Percentiles rank a stretch among this genome's conserved stretches.
phyloP scores from a whole-genome alignment of 2,113 vertebrate species.

The Barbus barbus region DNA sequence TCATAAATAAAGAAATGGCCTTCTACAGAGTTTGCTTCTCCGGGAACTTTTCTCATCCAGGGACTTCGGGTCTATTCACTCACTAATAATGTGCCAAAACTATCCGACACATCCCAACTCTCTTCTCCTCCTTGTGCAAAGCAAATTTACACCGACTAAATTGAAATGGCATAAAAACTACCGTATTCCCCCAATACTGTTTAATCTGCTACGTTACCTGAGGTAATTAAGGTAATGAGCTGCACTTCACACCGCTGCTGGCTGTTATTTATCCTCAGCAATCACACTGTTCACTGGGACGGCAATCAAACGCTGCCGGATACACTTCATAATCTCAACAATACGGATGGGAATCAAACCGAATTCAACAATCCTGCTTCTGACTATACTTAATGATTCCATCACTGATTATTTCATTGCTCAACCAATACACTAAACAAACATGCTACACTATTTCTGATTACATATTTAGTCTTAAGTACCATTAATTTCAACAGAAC shows the following conservation, averaged over 20 bases:
- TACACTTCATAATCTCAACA: not conserved
- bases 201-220: constrained; percentile 60
- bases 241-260: not conserved
- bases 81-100: not conserved
- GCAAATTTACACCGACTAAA: too few species aligned
- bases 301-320: not conserved
- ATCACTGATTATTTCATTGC: constrained; percentile 6
- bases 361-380: not conserved
- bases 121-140: not conserved
- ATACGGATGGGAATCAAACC: not conserved
- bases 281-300: not conserved
- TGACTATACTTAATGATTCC: not conserved
- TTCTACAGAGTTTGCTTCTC: not conserved
- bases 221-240: constrained; percentile 20
- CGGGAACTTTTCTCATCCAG: constrained; percentile 4
- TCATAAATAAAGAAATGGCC: constrained; percentile 27
- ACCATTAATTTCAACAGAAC: not conserved
- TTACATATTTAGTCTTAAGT: not conserved
- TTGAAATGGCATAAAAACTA: not conserved
- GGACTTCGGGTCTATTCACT: not conserved
- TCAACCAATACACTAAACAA: not conserved
- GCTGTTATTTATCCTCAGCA: not conserved
- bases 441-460: not conserved
- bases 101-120: not conserved
- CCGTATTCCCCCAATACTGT: not conserved